A percentile compares a stretch with the other conserved stretches of the same genome.
Evolutionary conservation across 1,140 invertebrate species (phyloP).

Genomic region (Caenorhabditis latens): DNA sequence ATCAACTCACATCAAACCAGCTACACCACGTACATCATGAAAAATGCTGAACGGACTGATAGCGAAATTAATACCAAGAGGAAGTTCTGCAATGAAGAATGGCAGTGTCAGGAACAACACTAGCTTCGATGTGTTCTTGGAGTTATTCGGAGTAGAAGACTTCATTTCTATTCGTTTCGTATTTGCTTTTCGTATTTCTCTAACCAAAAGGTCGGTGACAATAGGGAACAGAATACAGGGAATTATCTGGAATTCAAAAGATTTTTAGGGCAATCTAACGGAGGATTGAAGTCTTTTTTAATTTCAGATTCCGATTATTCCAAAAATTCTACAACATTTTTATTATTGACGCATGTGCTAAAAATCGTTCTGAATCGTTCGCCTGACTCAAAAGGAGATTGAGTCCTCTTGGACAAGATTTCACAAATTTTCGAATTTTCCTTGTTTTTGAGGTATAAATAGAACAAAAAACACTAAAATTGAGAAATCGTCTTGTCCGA

Average conservation of each 20-base stretch:
- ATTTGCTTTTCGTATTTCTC: neutral
- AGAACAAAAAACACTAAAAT: no score
- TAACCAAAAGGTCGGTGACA: neutral
- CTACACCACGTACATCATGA: neutral
- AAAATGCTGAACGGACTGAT: neutral
- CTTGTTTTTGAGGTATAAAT: no score
- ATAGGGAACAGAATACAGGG: neutral
- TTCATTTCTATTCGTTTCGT: neutral
- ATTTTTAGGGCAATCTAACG: neutral
- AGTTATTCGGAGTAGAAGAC: neutral
- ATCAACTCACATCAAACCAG: no score
- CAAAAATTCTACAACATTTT: no score
- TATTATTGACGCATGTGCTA: no score
- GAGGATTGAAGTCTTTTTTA: neutral
- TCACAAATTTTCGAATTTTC: no score
- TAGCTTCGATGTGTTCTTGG: neutral
- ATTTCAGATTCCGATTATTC: no score
- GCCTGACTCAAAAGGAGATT: no score
- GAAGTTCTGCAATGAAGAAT: constrained; percentile 5
- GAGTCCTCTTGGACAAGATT: no score
- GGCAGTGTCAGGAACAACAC: neutral
- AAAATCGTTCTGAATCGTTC: no score
- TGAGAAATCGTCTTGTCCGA: no score
- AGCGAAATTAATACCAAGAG: neutral
- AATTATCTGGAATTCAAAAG: neutral